phyloP scores from a whole-genome alignment of 2,113 vertebrate species.

The Anarhynchus alexandrinus region DNA sequence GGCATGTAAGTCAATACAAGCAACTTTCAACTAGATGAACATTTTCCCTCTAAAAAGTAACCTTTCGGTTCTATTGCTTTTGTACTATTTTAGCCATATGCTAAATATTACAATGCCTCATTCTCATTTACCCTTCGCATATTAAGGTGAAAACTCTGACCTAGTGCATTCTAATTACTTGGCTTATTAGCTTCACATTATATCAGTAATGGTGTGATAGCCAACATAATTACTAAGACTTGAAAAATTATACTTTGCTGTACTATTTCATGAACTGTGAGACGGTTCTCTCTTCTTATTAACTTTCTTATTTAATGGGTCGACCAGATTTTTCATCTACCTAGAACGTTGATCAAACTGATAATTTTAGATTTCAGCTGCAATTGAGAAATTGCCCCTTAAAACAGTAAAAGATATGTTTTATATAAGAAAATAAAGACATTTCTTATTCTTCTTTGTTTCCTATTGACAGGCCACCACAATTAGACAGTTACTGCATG shows the following conservation, averaged over 20 bases:
- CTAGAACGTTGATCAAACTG: conserved; percentile 54
- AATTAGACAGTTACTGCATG: not conserved
- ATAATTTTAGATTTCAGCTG: conserved; percentile 30
- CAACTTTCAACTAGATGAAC: not conserved
- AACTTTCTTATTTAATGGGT: conserved; percentile 55
- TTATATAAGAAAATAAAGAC: not conserved
- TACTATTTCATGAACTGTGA: conserved; percentile 67
- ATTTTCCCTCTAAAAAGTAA: not conserved
- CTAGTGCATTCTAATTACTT: conserved; percentile 77
- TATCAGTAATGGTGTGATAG: conserved; percentile 71
- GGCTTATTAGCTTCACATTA: conserved; percentile 78
- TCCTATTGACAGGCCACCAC: not conserved
- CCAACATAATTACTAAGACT: conserved; percentile 69
- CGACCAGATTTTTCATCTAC: conserved; percentile 29
- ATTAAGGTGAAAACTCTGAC: conserved; percentile 75
- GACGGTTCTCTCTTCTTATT: conserved; percentile 33
- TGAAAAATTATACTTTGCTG: conserved; percentile 72
- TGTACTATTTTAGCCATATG: not conserved
- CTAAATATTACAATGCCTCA: conserved; percentile 57
- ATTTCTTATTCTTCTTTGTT: not conserved
- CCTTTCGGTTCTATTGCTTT: not conserved
- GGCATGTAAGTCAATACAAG: conserved; percentile 3
- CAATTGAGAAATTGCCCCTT: not conserved
- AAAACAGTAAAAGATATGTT: not conserved
- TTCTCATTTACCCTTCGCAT: conserved; percentile 70